Conservation (phyloP, 2,888 invertebrate genomes). For the Conchocele bisecta region DNA sequence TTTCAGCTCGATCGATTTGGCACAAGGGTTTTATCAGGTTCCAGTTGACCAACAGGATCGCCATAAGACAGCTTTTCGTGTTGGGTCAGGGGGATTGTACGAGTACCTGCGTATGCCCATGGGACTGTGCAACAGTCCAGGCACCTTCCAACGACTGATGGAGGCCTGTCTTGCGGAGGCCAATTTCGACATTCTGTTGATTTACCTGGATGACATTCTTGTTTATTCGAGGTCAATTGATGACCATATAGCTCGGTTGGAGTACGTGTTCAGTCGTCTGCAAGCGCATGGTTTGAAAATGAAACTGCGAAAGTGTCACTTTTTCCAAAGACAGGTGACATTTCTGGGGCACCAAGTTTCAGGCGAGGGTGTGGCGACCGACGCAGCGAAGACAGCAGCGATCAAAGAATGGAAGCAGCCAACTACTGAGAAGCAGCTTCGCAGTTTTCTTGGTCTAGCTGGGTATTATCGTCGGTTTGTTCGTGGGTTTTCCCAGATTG, state of each 20-base stretch:
- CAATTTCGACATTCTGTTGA: constrained; percentile 46
- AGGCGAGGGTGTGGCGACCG: constrained; percentile 34
- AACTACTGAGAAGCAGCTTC: background rate
- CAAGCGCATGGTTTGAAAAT: constrained; percentile 37
- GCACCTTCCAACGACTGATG: constrained; percentile 57
- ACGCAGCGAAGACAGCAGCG: constrained; percentile 38
- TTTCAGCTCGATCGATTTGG: background rate
- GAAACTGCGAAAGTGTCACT: constrained; percentile 38
- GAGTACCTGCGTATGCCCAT: constrained; percentile 54
- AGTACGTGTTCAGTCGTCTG: constrained; percentile 42
- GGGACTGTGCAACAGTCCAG: constrained; percentile 54
- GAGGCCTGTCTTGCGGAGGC: constrained; percentile 50
- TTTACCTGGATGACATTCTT: constrained; percentile 63
- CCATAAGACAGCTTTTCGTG: constrained; percentile 23
- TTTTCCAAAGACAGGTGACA: constrained; percentile 25
- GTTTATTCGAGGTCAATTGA: constrained; percentile 39
- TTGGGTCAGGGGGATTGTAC: constrained; percentile 33
- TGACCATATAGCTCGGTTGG: constrained; percentile 35
- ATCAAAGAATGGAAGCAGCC: constrained; percentile 37
- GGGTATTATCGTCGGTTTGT: constrained; percentile 20
- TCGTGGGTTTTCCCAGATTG: background rate
- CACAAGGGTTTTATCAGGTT: background rate
- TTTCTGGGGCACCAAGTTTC: constrained; percentile 29
- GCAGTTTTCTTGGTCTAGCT: constrained; percentile 9
- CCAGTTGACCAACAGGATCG: background rate